Evolutionary conservation across 2,113 vertebrate species (phyloP).

Genomic region (mouse (Mus musculus)): DNA sequence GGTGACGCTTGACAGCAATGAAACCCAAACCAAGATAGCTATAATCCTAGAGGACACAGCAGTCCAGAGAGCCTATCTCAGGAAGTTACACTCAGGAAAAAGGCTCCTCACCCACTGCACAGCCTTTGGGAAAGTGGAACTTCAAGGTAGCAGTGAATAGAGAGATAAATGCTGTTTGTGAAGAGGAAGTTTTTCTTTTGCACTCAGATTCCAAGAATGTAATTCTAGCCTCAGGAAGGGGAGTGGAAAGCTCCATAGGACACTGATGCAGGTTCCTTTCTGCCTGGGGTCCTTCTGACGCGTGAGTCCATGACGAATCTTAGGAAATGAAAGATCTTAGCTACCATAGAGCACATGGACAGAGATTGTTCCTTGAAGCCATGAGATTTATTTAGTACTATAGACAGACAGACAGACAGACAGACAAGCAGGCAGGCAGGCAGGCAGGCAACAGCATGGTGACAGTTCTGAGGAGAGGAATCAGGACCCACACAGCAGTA

Average conservation of each 20-base stretch:
- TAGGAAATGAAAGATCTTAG: not conserved
- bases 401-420: not conserved
- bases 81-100: not conserved
- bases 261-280: not conserved
- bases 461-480: not conserved
- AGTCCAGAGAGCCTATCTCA: not conserved
- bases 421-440: not conserved
- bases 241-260: fast-evolving
- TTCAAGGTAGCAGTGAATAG: not conserved
- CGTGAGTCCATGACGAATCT: constrained; percentile 1
- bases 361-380: not conserved
- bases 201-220: not conserved
- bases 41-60: not conserved
- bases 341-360: not conserved
- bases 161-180: not conserved
- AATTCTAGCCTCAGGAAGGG: not conserved
- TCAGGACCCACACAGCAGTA: not conserved
- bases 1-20: not conserved
- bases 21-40: no score
- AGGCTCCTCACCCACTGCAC: not conserved
- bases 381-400: not conserved
- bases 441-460: not conserved
- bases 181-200: not conserved
- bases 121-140: not conserved
- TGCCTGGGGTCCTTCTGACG: not conserved